Evolutionary conservation across 2,888 invertebrate genomes (phyloP).

Genomic region (Cotesia congregata): DNA sequence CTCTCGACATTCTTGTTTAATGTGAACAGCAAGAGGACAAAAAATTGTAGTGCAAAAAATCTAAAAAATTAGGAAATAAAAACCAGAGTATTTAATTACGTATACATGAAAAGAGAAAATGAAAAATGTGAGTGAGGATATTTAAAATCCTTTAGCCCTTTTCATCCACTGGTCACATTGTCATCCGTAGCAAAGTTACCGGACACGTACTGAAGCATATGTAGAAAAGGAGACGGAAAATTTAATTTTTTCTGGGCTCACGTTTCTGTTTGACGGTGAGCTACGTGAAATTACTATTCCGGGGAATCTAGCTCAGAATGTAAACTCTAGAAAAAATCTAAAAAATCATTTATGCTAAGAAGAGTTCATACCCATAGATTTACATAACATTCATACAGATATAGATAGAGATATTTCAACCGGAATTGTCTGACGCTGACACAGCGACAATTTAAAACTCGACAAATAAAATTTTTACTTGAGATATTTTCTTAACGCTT

Average conservation of each 20-base stretch:
- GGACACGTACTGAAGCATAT: neutral
- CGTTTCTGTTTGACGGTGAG: neutral
- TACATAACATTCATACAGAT: neutral
- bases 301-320: neutral
- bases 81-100: neutral
- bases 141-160: neutral
- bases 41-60: too few relatives aligned
- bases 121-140: neutral
- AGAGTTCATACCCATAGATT: constrained; percentile 3
- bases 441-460: constrained; percentile 2
- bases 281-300: neutral
- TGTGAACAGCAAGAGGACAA: too few relatives aligned
- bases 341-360: constrained; percentile 1
- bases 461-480: constrained; percentile 5
- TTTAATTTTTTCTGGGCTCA: neutral
- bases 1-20: too few relatives aligned
- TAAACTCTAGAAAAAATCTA: neutral
- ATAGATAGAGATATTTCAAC: neutral
- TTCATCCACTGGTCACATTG: neutral
- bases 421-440: neutral
- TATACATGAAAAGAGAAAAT: neutral
- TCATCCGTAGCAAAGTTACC: neutral
- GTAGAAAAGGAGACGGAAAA: neutral
- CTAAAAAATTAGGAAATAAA: neutral
- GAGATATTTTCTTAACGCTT: neutral